Base-by-base conservation (phyloP, 2,113 vertebrate genomes). In the Theristicus caerulescens region DNA sequence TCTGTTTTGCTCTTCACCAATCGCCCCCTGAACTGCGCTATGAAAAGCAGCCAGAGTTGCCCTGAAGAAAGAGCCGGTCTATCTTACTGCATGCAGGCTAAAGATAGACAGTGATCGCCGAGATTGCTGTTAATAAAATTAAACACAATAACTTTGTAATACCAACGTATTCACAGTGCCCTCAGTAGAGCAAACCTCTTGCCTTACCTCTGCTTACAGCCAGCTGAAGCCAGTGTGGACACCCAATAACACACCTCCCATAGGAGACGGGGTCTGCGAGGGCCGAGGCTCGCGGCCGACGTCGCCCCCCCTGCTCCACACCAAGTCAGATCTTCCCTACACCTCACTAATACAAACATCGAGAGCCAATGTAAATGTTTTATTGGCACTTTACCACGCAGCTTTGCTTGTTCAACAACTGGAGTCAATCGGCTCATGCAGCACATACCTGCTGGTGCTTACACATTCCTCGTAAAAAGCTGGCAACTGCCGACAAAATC, bases 371-470 rank as follows among this genome's bases (percentile, higher is more conserved):
- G 58, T 66, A 66, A 91, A 90, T 79, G 72, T 71, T 93, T 64
- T 69, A 78, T 83, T 91, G 91, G 87, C 91, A 90, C 67, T 67
- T 94, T 4, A 78, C 24, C 73, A 26, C 3, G 2, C 86, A 71
- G 91, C 19, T 29, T 29, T 40, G 71, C 84, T 74, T 44, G 59
- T 92, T 85, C 82, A 62, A 76, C 88, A 91, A 74, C 94, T 58
- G 85, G 92, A 90, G 85, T 74, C 95, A 47, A 52, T 81, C 65
- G 4, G 72, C 72, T 88, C 69, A 19, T 9, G 84, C 94, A 92
- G 91, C 80, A 95, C 90, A 70, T 42, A 92, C 86, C 93, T 88
- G 85, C 88, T 70, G 79, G 74, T 29, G 71, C 79, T 81, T 5
- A 92, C 80, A 81, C 69, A 58, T 32, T 54, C 86, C 88, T 81